These are phyloP conservation scores for Mercenaria mercenaria DNA, from an alignment of 1,140 invertebrate genomes.

Conservation along the genomic window DNA sequence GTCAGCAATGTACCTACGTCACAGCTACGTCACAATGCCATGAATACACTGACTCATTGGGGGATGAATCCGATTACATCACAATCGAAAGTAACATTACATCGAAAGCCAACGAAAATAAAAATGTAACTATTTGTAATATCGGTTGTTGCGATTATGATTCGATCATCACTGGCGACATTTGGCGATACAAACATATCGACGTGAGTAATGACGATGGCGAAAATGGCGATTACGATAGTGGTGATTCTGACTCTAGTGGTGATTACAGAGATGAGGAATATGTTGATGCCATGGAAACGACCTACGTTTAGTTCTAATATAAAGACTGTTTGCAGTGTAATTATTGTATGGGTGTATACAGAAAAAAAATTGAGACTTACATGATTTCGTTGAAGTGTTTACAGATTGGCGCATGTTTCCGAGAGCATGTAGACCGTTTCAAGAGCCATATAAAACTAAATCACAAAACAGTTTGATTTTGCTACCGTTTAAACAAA, in stretches of 20 bases:
- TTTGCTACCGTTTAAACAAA: too few relatives aligned
- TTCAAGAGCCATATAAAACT: too few relatives aligned
- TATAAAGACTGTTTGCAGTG: too few relatives aligned
- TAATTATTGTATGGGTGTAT: too few relatives aligned
- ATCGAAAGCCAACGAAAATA: not conserved
- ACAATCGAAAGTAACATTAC: not conserved
- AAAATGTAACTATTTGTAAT: not conserved
- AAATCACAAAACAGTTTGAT: too few relatives aligned
- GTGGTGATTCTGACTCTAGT: not conserved
- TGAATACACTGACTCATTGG: not conserved
- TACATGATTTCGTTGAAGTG: too few relatives aligned
- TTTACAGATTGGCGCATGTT: too few relatives aligned
- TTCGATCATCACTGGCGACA: not conserved
- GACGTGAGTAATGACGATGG: not conserved
- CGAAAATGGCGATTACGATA: not conserved
- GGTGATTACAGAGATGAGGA: slow-evolving; percentile 9
- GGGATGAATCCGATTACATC: not conserved
- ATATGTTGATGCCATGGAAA: slow-evolving; percentile 31
- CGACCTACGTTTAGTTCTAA: slow-evolving; percentile 2
- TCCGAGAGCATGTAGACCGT: too few relatives aligned
- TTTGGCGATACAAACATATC: slow-evolving; percentile 12
- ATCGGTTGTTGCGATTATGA: not conserved
- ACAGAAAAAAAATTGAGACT: too few relatives aligned
- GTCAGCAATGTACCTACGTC: not conserved
- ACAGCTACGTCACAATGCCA: not conserved